These are phyloP conservation scores for Hemibates koningsi DNA, from an alignment of 2,113 vertebrate genomes.

Conservation along the genomic window DNA sequence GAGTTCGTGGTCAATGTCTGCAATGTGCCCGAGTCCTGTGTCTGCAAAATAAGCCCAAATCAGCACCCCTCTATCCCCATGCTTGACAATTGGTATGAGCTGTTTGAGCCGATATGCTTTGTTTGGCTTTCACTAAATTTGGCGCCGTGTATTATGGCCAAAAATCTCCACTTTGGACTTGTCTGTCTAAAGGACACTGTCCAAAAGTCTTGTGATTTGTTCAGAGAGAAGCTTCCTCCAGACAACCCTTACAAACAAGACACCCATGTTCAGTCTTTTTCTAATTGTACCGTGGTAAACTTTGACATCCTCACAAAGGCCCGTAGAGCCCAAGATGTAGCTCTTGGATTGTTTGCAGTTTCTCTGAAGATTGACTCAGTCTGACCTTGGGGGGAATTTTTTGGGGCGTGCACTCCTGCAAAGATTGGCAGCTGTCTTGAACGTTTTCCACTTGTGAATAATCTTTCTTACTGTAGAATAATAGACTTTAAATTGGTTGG, in stretches of 20 bases:
- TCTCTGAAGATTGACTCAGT: background rate
- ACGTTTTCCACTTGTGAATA: background rate
- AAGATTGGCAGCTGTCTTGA: background rate
- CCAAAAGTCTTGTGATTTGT: background rate
- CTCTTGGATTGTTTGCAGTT: background rate
- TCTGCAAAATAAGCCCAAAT: background rate
- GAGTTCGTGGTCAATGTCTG: background rate
- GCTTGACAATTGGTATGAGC: background rate
- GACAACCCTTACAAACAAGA: background rate
- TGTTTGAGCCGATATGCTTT: background rate
- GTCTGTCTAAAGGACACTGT: background rate
- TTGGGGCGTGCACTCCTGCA: background rate
- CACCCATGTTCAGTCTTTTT: background rate
- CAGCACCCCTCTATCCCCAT: background rate
- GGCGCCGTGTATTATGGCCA: background rate
- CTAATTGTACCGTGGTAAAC: background rate
- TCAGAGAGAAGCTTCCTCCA: background rate
- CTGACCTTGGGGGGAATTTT: accelerated
- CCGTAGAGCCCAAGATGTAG: background rate
- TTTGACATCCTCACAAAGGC: accelerated
- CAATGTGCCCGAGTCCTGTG: background rate
- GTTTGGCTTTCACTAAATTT: background rate
- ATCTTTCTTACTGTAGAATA: background rate
- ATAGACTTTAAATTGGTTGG: background rate
- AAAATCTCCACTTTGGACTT: background rate